Base-by-base conservation (phyloP, 2,113 vertebrate genomes). In the Rhinoderma darwinii region DNA sequence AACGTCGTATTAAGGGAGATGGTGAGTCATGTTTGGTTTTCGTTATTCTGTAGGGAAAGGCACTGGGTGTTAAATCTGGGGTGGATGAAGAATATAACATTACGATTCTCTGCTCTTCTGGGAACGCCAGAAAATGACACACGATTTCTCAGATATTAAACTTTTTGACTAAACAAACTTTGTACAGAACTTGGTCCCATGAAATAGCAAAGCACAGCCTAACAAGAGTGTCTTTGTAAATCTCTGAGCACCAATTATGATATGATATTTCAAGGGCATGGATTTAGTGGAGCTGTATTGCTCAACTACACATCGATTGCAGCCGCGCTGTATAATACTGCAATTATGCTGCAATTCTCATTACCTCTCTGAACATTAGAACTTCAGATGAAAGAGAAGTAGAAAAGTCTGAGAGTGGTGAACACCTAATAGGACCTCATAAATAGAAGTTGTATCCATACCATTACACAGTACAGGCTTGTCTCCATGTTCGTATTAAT, bases 251-350 rank as follows among this genome's bases (percentile, higher is more conserved):
- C 47, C 68, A 75, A 84, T 56, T 74, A 84, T 73, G 66, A 39
- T 84, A 83, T 83, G 27, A 74, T 47, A 74, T 84, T 84, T 74
- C 68, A 74, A 74, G 83, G 83, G 68, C 47, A 84, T 54, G 68
- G 82, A 32, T 72, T 68, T 54, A 84, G 30, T 43, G 22, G 25
- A 50, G 70, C 83, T 72, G 20, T 74, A 27, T 56, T 56, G 44
- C 83, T 75, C 35, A 74, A 59, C 50, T 37, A 27, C n/a, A 56
- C 83, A 59, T 75, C 37, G 70, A 84, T 84, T 74, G 47, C 10
- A 30, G 83, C n/a, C 12, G 35, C 9, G 68, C 68, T 54, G 68
- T 54, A 72, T 84, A 51, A 84, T 73, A 84, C 43, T 54, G 47
- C 47, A 74, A 56, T 74, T 56, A 84, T 37, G 56, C 43, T 51